Evolutionary conservation across 1,140 invertebrate species (phyloP).

Genomic region (Rhizoglyphus robini): DNA sequence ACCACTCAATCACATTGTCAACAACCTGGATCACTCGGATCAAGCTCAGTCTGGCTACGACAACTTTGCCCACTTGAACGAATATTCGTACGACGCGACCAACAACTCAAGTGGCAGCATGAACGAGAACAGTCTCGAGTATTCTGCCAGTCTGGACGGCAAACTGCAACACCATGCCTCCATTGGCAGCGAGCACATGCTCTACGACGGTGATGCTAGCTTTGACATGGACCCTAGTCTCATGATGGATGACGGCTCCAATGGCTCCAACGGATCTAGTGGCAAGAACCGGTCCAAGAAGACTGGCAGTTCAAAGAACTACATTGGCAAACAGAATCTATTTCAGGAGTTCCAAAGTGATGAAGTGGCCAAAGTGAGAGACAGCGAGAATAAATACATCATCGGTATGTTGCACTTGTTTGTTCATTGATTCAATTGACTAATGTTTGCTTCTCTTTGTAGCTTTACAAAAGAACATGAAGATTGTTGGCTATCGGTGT

Average conservation of each 20-base stretch:
- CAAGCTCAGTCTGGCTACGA: neutral
- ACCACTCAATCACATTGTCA: neutral
- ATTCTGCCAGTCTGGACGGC: neutral
- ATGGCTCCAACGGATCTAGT: neutral
- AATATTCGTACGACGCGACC: neutral
- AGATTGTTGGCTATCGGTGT: slow-evolving; percentile 9
- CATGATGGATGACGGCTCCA: neutral
- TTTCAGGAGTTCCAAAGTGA: slow-evolving; percentile 12
- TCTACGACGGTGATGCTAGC: neutral
- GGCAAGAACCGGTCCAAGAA: neutral
- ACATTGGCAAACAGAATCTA: slow-evolving; percentile 10
- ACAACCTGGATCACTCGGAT: neutral
- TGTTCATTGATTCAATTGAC: neutral
- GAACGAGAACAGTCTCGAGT: neutral
- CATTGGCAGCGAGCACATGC: neutral
- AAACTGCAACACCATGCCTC: neutral
- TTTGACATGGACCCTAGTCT: neutral
- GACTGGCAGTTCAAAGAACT: slow-evolving; percentile 5
- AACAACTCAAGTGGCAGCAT: too few species aligned
- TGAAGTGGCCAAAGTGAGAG: slow-evolving; percentile 12
- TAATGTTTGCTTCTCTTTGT: too few species aligned
- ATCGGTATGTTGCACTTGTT: slow-evolving; percentile 1
- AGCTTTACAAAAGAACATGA: slow-evolving; percentile 15
- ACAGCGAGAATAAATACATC: slow-evolving; percentile 9
- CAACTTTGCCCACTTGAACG: neutral